Evolutionary conservation across 1,140 invertebrate genomes (phyloP).

Genomic region (Lamellibrachia luymesi): DNA sequence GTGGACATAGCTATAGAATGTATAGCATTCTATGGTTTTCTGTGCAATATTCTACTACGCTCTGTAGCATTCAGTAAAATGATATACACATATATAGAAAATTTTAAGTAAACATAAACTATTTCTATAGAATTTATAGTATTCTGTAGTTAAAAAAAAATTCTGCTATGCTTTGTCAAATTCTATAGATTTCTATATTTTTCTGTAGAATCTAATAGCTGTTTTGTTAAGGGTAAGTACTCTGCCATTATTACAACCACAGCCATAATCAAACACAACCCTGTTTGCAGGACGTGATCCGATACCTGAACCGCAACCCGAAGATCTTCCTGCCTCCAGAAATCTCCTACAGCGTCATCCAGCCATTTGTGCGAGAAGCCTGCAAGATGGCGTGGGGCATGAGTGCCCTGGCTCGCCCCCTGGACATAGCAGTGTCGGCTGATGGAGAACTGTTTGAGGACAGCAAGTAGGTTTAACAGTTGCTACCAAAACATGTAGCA

Average conservation of each 20-base stretch:
- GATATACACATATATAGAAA: no score
- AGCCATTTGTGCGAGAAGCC: slow-evolving; percentile 54
- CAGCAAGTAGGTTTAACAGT: slow-evolving; percentile 44
- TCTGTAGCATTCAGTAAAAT: no score
- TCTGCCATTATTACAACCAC: slow-evolving; percentile 11
- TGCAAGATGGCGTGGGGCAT: slow-evolving; percentile 56
- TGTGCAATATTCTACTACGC: no score
- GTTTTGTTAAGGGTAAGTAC: background rate
- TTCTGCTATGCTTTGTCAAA: no score
- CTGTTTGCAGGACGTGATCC: slow-evolving; percentile 50
- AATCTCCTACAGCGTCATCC: slow-evolving; percentile 46
- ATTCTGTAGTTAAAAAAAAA: no score
- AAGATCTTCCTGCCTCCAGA: slow-evolving; percentile 51
- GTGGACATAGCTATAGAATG: no score
- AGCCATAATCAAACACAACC: background rate
- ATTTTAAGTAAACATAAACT: no score
- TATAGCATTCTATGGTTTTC: no score
- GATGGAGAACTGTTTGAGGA: slow-evolving; percentile 56
- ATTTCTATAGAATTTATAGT: no score
- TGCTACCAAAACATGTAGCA: background rate
- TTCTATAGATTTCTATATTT: no score
- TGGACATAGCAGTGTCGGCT: slow-evolving; percentile 51
- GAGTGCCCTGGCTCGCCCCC: slow-evolving; percentile 51
- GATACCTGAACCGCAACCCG: slow-evolving; percentile 49
- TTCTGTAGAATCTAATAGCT: background rate